Evolutionary conservation across 2,888 invertebrate species (phyloP).

Genomic region (Leptura quadrifasciata): DNA sequence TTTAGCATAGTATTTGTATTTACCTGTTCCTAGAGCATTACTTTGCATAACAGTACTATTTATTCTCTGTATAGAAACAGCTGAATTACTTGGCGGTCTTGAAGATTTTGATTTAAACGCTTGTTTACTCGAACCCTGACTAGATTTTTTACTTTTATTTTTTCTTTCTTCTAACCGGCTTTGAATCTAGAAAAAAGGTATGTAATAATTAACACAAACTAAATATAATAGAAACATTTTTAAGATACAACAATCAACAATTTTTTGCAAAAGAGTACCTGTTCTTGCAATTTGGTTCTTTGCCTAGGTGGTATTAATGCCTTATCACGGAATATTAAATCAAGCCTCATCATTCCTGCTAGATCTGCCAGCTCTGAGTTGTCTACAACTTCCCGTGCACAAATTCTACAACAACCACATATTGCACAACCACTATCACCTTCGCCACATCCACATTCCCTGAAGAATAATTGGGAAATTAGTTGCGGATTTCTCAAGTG

Average conservation of each 20-base stretch:
- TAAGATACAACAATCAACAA: neutral
- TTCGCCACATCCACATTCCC: slow-evolving; percentile 95
- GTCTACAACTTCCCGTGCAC: slow-evolving; percentile 83
- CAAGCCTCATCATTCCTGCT: slow-evolving; percentile 76
- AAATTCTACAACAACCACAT: slow-evolving; percentile 94
- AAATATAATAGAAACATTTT: neutral
- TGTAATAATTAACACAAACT: neutral
- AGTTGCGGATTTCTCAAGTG: too few species aligned
- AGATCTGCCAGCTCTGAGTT: slow-evolving; percentile 76
- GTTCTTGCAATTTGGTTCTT: slow-evolving; percentile 77
- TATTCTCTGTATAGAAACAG: slow-evolving; percentile 64
- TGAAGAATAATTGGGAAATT: slow-evolving; percentile 69
- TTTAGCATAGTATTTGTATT: slow-evolving; percentile 5
- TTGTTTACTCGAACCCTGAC: slow-evolving; percentile 70
- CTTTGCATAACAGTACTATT: slow-evolving; percentile 65
- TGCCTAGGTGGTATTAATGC: slow-evolving; percentile 73
- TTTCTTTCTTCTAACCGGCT: slow-evolving; percentile 77
- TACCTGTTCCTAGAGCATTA: slow-evolving; percentile 64
- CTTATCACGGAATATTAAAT: slow-evolving; percentile 75
- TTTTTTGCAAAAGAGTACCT: slow-evolving; percentile 62
- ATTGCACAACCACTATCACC: slow-evolving; percentile 95
- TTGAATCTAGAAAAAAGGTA: slow-evolving; percentile 68
- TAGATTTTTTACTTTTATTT: slow-evolving; percentile 73
- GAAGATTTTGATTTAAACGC: slow-evolving; percentile 62
- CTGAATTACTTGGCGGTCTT: slow-evolving; percentile 60